phyloP scores from a whole-genome alignment of 2,797 vertebrate genomes.

The Glossophaga mutica region DNA sequence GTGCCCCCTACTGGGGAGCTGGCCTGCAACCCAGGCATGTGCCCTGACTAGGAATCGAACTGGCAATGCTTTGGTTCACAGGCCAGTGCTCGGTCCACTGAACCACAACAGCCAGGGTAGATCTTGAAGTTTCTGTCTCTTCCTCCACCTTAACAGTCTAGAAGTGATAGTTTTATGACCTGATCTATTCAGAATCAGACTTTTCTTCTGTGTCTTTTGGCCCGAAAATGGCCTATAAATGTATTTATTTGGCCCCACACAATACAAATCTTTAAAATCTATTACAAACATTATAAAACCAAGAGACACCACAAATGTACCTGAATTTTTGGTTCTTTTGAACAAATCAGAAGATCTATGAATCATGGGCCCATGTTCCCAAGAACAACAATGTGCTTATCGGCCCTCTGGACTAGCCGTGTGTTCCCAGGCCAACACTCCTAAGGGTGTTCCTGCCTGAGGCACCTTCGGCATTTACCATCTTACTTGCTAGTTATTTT shows the following conservation, averaged over 20 bases:
- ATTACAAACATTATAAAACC: not conserved
- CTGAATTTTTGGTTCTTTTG: not conserved
- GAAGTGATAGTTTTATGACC: not conserved
- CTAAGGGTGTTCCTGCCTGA: not conserved
- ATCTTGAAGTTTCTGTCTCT: not conserved
- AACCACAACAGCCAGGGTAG: too few relatives aligned
- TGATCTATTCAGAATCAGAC: not conserved
- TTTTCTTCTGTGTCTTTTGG: constrained; percentile 2
- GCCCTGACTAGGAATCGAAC: too few relatives aligned
- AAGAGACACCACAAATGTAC: not conserved
- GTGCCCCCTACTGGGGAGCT: too few relatives aligned
- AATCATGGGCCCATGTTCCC: not conserved
- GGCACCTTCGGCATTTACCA: not conserved
- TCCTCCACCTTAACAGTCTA: not conserved
- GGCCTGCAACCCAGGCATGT: too few relatives aligned
- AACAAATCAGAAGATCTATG: constrained; percentile 6
- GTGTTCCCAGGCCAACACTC: not conserved
- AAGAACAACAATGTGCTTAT: not conserved
- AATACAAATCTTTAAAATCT: constrained; percentile 13
- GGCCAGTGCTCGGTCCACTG: too few relatives aligned
- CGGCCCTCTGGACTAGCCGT: not conserved
- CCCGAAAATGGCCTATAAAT: not conserved
- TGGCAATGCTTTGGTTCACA: too few relatives aligned
- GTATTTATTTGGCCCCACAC: not conserved
- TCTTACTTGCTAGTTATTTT: constrained; percentile 11